Base-by-base conservation (phyloP, 1,140 invertebrate species). In the Formica selysi region DNA sequence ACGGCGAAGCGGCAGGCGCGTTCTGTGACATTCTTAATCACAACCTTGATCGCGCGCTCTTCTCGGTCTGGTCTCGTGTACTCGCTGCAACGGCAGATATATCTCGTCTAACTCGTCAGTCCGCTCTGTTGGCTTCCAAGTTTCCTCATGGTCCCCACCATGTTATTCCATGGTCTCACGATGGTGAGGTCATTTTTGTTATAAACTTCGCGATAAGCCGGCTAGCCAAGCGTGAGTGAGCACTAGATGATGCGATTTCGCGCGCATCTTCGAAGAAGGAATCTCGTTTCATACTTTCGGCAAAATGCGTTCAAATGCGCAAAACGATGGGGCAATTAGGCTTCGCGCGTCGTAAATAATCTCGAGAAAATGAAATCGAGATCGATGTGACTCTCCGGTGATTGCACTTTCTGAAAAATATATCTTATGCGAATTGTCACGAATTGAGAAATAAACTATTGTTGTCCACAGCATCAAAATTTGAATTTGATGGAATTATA, bases 131-230 rank as follows among this genome's bases (percentile, higher is more conserved):
- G 41, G 3, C 70, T 19, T 57, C 19, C 13, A 10, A 26, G 73
- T 88, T 86, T 88, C 64, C 61, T 62, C 48, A 51, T 51, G n/a
- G 44, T 38, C 83, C 88, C 74, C 88, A 68, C 81, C 68, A 59
- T 13, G 1, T 13, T 13, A 2, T n/a, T 10, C 2, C 0, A 6
- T 1, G 5, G 2, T 0, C 1, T 22, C 10, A 8, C 3, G 11
- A 19, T 64, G 54, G 62, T 11, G 84, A 71, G 61, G 41, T 71
- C 36, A 76, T 68, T 36, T 32, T 57, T 5, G 29, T 87, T 13
- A 32, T 48, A 2, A 6, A 41, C 0, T 29, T 64, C 8, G 13
- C 0, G 62, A 71, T 71, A 81, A 71, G 36, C 71, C 78, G 19
- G 16, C 3, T 16, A 38, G 5, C n/a, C 1, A 29, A 29, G 62